Evolutionary conservation across 2,888 invertebrate genomes (phyloP).

Genomic region (Vanessa cardui): DNA sequence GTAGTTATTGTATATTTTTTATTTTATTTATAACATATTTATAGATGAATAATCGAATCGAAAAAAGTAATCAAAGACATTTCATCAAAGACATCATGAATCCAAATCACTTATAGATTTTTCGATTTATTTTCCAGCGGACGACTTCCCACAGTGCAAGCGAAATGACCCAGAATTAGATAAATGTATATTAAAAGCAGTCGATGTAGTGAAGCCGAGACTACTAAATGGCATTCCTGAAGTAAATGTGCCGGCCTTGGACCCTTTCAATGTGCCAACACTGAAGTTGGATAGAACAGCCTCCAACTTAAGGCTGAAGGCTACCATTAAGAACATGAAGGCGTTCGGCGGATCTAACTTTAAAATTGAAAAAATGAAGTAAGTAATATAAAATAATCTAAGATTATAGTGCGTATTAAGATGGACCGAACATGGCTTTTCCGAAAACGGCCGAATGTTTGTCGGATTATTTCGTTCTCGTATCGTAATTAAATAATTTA

Average conservation of each 20-base stretch:
- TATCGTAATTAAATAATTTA: no score
- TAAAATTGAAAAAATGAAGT: slow-evolving; percentile 86
- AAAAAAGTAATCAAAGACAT: no score
- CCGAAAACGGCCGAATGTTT: no score
- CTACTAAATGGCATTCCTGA: slow-evolving; percentile 85
- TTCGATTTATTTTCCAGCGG: slow-evolving; percentile 68
- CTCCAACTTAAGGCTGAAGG: slow-evolving; percentile 86
- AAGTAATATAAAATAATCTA: slow-evolving; percentile 49
- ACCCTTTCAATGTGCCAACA: slow-evolving; percentile 87
- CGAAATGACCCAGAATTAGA: slow-evolving; percentile 84
- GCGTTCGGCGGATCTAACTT: slow-evolving; percentile 85
- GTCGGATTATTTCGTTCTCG: no score
- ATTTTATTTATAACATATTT: no score
- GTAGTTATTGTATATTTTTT: no score
- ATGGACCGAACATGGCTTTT: no score
- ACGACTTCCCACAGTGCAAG: slow-evolving; percentile 84
- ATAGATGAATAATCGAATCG: no score
- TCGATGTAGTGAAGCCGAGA: slow-evolving; percentile 83
- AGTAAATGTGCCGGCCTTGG: slow-evolving; percentile 85
- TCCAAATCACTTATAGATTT: slow-evolving; percentile 1
- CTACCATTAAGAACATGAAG: slow-evolving; percentile 85
- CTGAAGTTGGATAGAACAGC: slow-evolving; percentile 86
- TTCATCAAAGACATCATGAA: no score
- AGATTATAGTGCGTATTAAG: not conserved
- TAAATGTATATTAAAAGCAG: slow-evolving; percentile 83